Evolutionary conservation across 2,888 invertebrate species (phyloP), one percentile per base, ranked within the genome.

Genomic region (Eilema sororculum): DNA sequence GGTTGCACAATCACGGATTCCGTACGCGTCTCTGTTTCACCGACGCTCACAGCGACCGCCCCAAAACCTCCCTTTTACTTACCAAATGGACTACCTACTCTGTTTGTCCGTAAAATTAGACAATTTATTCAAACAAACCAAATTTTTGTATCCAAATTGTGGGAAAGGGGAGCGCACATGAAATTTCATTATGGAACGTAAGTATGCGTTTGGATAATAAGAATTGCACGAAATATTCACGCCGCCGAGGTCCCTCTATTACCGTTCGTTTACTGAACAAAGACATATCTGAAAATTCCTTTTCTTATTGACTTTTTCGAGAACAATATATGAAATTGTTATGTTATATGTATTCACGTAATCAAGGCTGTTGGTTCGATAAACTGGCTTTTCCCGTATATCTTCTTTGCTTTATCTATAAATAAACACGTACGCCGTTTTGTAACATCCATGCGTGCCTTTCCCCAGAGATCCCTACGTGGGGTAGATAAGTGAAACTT

Each of bases 1-100:
- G 92, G 91, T 90, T 90, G 86, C 87, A 89, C 89, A 89, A 93
- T 94, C 92, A 90, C 84, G 87, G 88, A 94, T 94, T 93, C 94
- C 87, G 86, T 82, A 79, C 91, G 91, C 91, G 93, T 93, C 87
- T 87, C 88, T 83, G 82, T 86, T 88, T 86, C 87, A 86, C 84
- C 78, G 80, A 76, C 84, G 76, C 76, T 82, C 79, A 72, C 73
- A 80, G 81, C 73, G 82, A 82, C 87, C 87, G 79, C 85, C 86
- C 85, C 81, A 84, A 84, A 87, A 84, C 82, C 83, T 86, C 84
- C 86, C 86, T 87, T 89, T 89, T 87, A 87, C 87, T 84, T 84
- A 84, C 84, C 80, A 84, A 86, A 88, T 87, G 80, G 78, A 85
- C 83, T 83, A 83, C 84, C 81, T 84, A 85, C 84, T 83, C 75